phyloP scores from a whole-genome alignment of 2,113 vertebrate species.

The Picathartes gymnocephalus region DNA sequence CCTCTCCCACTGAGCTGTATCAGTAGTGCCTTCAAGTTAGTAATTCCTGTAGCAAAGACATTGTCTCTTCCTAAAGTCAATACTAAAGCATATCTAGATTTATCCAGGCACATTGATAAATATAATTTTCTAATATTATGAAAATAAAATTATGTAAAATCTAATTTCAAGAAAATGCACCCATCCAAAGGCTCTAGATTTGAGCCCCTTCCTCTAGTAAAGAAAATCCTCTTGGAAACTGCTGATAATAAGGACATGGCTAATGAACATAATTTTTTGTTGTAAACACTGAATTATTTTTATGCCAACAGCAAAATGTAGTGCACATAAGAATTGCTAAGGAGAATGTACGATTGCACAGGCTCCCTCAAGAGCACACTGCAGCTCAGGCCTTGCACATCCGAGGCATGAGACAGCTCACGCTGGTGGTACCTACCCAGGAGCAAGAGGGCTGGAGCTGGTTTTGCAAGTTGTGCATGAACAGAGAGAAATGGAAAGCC shows the following conservation, averaged over 20 bases:
- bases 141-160: background rate
- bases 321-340: background rate
- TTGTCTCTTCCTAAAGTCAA: background rate
- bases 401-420: background rate
- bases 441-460: background rate
- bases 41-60: background rate
- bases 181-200: background rate
- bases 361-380: background rate
- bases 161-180: background rate
- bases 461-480: background rate
- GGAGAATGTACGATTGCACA: rapidly evolving
- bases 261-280: background rate
- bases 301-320: background rate
- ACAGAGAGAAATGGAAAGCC: background rate
- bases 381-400: background rate
- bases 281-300: background rate
- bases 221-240: background rate
- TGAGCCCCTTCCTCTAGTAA: background rate
- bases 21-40: background rate
- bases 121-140: background rate
- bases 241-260: background rate
- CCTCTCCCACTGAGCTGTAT: background rate
- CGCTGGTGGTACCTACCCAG: background rate
- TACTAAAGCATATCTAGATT: background rate
- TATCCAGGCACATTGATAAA: background rate